phyloP scores from a whole-genome alignment of 2,797 vertebrate genomes.

The Girardinus metallicus region DNA sequence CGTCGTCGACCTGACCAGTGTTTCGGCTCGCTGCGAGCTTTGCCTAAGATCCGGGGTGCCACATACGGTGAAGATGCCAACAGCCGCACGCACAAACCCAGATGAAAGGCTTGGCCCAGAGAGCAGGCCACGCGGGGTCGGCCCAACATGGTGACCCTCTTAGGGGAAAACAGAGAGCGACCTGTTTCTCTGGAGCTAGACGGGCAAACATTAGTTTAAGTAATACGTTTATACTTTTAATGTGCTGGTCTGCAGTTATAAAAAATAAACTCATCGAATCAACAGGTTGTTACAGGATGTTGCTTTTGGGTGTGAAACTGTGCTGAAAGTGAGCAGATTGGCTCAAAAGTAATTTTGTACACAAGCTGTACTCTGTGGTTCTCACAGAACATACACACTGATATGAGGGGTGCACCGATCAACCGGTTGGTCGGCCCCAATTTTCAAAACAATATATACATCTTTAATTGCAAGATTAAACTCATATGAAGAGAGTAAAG shows the following conservation, averaged over 20 bases:
- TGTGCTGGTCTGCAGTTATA: not conserved
- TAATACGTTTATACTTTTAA: not conserved
- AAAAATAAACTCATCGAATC: not conserved
- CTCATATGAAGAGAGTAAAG: too few relatives aligned
- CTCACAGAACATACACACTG: not conserved
- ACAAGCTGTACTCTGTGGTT: not conserved
- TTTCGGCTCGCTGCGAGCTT: slow-evolving; percentile 62
- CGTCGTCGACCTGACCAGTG: slow-evolving; percentile 35
- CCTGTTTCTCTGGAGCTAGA: slow-evolving; percentile 34
- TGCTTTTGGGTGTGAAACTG: not conserved
- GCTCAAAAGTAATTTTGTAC: not conserved
- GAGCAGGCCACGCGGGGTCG: slow-evolving; percentile 60
- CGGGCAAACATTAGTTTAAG: not conserved
- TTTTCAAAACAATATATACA: not conserved
- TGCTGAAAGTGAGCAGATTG: not conserved
- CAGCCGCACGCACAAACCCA: slow-evolving; percentile 21
- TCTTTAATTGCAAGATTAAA: too few relatives aligned
- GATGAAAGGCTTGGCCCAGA: slow-evolving; percentile 58
- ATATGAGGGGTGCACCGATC: not conserved
- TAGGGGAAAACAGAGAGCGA: slow-evolving; percentile 47
- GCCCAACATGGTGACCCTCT: slow-evolving; percentile 69
- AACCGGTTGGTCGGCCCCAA: not conserved
- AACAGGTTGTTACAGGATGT: not conserved
- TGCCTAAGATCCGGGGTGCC: slow-evolving; percentile 42
- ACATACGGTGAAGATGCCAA: slow-evolving; percentile 24